Conservation (phyloP, 1,140 invertebrate species). For the Stegodyphus mimosarum region DNA sequence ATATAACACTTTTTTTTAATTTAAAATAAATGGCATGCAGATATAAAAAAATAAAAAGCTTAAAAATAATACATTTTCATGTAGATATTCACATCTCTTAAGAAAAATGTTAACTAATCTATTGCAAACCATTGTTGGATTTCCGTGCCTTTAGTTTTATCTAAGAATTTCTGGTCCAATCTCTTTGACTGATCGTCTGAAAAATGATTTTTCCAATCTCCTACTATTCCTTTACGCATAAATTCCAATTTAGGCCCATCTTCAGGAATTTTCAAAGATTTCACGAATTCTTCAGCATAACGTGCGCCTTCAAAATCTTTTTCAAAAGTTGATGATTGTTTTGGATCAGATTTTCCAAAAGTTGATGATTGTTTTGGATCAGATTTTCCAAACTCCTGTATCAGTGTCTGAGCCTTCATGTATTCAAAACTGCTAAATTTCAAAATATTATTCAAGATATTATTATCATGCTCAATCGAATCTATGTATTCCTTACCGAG, state of each 20-base stretch:
- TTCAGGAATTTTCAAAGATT: slow-evolving; percentile 4
- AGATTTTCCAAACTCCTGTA: background rate
- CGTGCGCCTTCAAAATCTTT: background rate
- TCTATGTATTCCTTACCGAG: slow-evolving; percentile 34
- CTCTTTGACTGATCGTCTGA: slow-evolving; percentile 22
- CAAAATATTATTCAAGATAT: slow-evolving; percentile 6
- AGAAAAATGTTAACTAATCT: background rate
- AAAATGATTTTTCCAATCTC: slow-evolving; percentile 45
- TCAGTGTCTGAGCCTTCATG: slow-evolving; percentile 9
- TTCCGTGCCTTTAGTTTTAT: slow-evolving; percentile 32
- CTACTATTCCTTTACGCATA: slow-evolving; percentile 28
- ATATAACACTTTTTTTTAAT: too few species aligned
- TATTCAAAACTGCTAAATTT: slow-evolving; percentile 35
- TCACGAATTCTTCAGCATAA: background rate
- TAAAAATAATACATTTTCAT: too few species aligned
- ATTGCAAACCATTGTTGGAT: slow-evolving; percentile 2
- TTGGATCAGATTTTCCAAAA: background rate
- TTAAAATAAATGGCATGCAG: too few species aligned
- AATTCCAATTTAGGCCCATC: slow-evolving; percentile 11
- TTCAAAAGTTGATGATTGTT: background rate
- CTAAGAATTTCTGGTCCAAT: slow-evolving; percentile 15
- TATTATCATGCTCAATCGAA: slow-evolving; percentile 17
- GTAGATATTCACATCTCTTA: too few species aligned
- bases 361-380: background rate
- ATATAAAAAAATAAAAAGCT: too few species aligned